Evolutionary conservation across 2,113 vertebrate genomes (phyloP), one percentile per base, ranked within the genome.

Genomic region (Pomatorhinus ruficollis): DNA sequence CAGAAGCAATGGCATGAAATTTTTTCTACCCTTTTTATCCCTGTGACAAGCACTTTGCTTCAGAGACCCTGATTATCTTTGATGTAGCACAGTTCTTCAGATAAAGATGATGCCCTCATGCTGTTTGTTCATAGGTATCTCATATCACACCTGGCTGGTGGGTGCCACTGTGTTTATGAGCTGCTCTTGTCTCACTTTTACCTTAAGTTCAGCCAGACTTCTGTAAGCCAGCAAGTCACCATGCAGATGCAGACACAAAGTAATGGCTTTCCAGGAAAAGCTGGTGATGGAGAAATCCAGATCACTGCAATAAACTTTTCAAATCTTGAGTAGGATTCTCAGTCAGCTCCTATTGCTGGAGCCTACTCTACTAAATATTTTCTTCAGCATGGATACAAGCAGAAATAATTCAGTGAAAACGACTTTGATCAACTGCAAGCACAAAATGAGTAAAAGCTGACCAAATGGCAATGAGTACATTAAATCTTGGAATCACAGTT

Each of bases 1-100:
- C 40, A 77, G 18, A 80, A 68, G 6, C 47, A 80, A 31, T 22
- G 15, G 71, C 8, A 28, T 44, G 1, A 89, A 68, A 60, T 2
- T 23, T 85, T 33, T 8, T 0, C 31, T 65, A 16, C 22, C 10
- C 24, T 76, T 87, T 84, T 81, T 47, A 82, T 6, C 5, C 10
- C 37, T 60, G 4, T 35, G 22, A 56, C 15, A 76, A 56, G 1
- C 6, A 31, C 72, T 90, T 90, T 69, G 3, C 9, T 65, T 87
- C 35, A 66, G 47, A 75, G 47, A 33, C 6, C 10, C 21, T 18
- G 11, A 42, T 49, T 65, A 37, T 20, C 14, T 57, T 76, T 30
- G 25, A 4, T 2, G 0, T 10, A 45, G 9, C 3, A 5, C 0
- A 0, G 28, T 24, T 80, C 47, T 47, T 15, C 22, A 59, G 33